phyloP scores from a whole-genome alignment of 1,140 invertebrate species.

The Spodoptera frugiperda region DNA sequence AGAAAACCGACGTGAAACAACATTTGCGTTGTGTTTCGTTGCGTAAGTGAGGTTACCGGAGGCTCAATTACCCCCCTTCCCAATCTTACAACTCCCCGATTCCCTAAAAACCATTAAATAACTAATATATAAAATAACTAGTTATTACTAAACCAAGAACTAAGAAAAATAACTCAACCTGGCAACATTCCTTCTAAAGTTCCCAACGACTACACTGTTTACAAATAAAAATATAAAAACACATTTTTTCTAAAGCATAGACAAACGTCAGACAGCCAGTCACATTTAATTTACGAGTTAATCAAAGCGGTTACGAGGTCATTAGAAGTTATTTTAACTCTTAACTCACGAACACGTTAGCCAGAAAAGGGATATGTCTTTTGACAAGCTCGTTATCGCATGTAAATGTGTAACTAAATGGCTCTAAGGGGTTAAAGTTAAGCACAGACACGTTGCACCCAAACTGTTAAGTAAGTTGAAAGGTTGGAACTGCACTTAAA shows the following conservation, averaged over 20 bases:
- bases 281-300: conserved; percentile 25
- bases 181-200: background rate
- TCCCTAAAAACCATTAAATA: no score
- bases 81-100: no score
- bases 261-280: conserved; percentile 14
- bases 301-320: conserved; percentile 38
- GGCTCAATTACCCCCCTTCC: no score
- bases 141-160: no score
- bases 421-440: conserved; percentile 3
- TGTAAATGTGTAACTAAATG: conserved; percentile 37
- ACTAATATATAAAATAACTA: no score
- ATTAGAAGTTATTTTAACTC: conserved; percentile 42
- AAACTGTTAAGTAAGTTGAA: conserved; percentile 4
- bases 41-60: no score
- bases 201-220: background rate
- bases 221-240: conserved; percentile 2
- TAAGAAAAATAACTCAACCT: no score
- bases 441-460: conserved; percentile 10
- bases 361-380: conserved; percentile 52
- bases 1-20: no score
- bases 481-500: conserved; percentile 20
- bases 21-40: no score
- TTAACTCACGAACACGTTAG: conserved; percentile 21
- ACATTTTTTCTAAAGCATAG: conserved; percentile 16
- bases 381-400: conserved; percentile 52